A percentile compares a stretch with the other conserved stretches of the same genome.
Evolutionary conservation across 2,888 invertebrate genomes (phyloP).

Genomic region (Phortica okadai): DNA sequence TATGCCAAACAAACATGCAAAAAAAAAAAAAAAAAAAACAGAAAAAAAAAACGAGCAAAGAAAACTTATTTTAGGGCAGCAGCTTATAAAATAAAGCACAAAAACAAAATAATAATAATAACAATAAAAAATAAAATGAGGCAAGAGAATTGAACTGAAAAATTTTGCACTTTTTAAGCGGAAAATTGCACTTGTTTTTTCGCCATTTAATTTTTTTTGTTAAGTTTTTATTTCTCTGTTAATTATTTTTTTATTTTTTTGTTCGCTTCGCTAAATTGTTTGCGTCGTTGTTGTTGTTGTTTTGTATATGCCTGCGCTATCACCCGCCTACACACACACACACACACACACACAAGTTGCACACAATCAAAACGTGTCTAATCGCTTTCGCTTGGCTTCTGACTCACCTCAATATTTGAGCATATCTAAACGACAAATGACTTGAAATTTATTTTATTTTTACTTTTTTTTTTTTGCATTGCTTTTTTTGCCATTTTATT

Average conservation of each 20-base stretch:
- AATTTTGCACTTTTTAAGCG: conserved; percentile 49
- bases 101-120: background rate
- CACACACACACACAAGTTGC: background rate
- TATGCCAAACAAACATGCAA: background rate
- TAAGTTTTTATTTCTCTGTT: conserved; percentile 23
- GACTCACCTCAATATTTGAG: background rate
- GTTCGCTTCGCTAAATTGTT: conserved; percentile 5
- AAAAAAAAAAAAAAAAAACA: background rate
- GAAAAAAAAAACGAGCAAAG: conserved; percentile 7
- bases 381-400: conserved; percentile 6
- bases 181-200: conserved; percentile 55
- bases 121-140: background rate
- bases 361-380: background rate
- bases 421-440: background rate
- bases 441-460: conserved; percentile 16
- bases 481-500: background rate
- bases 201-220: conserved; percentile 34
- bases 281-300: background rate
- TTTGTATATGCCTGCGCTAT: conserved; percentile 45
- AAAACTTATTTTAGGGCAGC: background rate
- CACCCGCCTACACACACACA: background rate
- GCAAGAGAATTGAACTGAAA: background rate
- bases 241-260: background rate
- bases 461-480: background rate
- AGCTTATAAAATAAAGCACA: background rate